These are phyloP conservation scores for Tragelaphus scriptus DNA, from an alignment of 2,113 vertebrate species.

Conservation along the genomic window DNA sequence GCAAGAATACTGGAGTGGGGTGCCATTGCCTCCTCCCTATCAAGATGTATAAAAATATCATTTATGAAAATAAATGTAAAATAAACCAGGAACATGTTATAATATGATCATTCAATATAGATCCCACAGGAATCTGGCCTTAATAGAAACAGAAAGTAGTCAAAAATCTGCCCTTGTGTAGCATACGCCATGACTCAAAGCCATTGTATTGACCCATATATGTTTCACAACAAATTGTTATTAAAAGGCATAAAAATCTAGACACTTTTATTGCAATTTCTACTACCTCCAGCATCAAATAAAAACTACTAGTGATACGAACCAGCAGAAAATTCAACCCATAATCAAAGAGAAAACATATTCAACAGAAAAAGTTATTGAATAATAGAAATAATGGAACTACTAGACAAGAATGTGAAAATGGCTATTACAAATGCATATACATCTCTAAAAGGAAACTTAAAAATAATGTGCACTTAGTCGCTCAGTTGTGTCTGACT, in stretches of 20 bases:
- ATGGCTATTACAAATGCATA: neutral
- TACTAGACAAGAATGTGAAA: neutral
- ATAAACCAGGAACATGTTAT: neutral
- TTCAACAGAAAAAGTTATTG: neutral
- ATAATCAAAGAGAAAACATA: neutral
- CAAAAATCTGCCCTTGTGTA: neutral
- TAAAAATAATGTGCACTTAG: neutral
- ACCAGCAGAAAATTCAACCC: neutral
- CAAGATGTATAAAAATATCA: neutral
- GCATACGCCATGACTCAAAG: neutral
- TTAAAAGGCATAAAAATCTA: neutral
- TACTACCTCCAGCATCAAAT: neutral
- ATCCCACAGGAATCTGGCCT: neutral
- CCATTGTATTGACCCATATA: neutral
- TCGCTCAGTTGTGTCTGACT: accelerated
- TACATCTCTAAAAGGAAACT: neutral
- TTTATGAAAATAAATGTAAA: neutral
- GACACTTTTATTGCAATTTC: neutral
- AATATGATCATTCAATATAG: neutral
- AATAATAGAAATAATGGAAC: neutral
- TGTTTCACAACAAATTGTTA: neutral
- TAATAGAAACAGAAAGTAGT: neutral
- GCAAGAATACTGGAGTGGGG: too few species aligned
- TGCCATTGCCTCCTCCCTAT: too few species aligned
- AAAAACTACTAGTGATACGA: neutral